Base-by-base conservation (phyloP, 2,797 vertebrate genomes). In the Okamejei kenojei region DNA sequence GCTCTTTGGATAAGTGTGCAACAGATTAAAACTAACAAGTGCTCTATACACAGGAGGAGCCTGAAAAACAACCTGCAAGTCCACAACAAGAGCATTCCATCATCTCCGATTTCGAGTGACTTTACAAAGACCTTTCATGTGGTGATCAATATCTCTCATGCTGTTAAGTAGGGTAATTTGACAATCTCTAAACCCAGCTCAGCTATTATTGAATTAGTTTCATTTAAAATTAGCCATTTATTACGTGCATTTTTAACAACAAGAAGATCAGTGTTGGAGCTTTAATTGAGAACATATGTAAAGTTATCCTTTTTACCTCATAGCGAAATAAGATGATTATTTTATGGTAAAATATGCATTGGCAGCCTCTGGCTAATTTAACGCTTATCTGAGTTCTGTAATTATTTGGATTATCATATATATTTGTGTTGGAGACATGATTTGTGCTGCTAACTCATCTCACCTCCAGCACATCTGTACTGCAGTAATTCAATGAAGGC, bases 401-500 rank as follows among this genome's bases (percentile, higher is more conserved):
- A 86, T 86, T 86, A 63, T 32, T 63, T 45, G 61, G 65, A 74
- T 91, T 90, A 68, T 73, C 88, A 71, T 73, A 45, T 0, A 26
- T 38, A 13, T 91, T 45, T 26, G 63, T 1, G 68, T 71, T 74
- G 35, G 38, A 54, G 88, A 45, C 65, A 74, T 73, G 19, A 74
- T n/a, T 91, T 73, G 35, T 71, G 88, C 35, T 74, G 35, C 68
- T 91, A 73, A 26, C 32, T 74, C 71, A 54, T 92, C 68, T 19
- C 23, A 73, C 35, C 68, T 76, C 71, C 90, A 74, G n/a, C 19
- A 0, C 11, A 29, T 58, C 90, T 74, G 90, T 71, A 76, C 21
- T 65, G 68, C 90, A 91, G 71, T 74, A 91, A 91, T 76, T 91
- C 90, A 73, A 73, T n/a, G 68, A 45, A 45, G 17, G 35, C 63